Evolutionary conservation across 2,888 invertebrate species (phyloP).

Genomic region (Caenorhabditis sp.): DNA sequence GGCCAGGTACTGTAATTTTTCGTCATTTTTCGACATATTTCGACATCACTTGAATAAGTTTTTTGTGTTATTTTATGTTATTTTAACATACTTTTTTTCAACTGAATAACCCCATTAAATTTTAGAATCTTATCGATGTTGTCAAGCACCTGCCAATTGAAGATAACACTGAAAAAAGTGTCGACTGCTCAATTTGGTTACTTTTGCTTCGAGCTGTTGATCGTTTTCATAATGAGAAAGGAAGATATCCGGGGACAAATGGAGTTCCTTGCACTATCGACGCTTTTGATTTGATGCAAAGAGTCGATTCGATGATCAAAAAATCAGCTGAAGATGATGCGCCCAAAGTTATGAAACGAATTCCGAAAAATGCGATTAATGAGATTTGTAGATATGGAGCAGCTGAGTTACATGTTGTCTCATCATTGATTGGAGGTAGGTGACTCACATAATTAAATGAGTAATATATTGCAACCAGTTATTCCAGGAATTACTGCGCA

Average conservation of each 20-base stretch:
- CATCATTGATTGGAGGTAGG: conserved; percentile 82
- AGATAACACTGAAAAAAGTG: conserved; percentile 1
- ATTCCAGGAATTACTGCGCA: conserved; percentile 81
- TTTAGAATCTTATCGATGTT: conserved; percentile 6
- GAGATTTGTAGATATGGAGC: conserved; percentile 52
- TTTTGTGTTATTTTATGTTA: too few relatives aligned
- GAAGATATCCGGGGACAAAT: conserved; percentile 72
- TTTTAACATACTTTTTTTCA: too few relatives aligned
- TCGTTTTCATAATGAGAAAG: conserved; percentile 86
- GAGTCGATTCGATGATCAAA: conserved; percentile 42
- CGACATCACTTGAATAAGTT: too few relatives aligned
- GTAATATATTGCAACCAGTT: background rate
- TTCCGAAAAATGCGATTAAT: conserved; percentile 19
- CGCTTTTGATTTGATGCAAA: conserved; percentile 48
- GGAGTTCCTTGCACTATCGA: conserved; percentile 60
- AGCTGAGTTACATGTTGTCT: conserved; percentile 87
- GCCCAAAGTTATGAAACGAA: background rate
- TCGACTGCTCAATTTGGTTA: conserved; percentile 76
- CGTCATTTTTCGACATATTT: too few relatives aligned
- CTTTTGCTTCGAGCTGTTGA: conserved; percentile 89
- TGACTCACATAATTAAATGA: background rate
- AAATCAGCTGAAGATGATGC: background rate
- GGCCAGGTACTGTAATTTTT: too few relatives aligned
- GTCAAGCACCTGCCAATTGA: conserved; percentile 4
- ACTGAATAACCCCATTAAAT: too few relatives aligned